Evolutionary conservation across 2,797 vertebrate genomes (phyloP).

Genomic region (Argentina silus): DNA sequence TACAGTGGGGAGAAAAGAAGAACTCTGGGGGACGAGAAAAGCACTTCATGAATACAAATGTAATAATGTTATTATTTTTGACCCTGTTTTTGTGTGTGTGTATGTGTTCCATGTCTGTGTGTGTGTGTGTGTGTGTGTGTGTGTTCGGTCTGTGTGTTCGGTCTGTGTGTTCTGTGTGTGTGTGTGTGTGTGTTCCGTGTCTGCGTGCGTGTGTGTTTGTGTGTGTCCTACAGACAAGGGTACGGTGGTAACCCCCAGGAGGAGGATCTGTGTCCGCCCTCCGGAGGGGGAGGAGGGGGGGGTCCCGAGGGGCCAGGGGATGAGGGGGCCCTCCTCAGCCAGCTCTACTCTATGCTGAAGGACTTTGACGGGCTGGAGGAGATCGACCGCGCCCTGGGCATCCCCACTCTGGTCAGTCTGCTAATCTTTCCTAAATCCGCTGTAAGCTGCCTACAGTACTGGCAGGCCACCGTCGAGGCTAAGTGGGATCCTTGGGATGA

Average conservation of each 20-base stretch:
- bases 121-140: neutral
- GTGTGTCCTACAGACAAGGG: conserved; percentile 74
- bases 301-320: conserved; percentile 81
- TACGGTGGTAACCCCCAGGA: conserved; percentile 84
- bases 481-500: too few relatives aligned
- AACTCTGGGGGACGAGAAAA: too few relatives aligned
- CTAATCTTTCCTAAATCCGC: conserved; percentile 58
- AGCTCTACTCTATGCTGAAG: conserved; percentile 91
- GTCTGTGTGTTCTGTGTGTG: neutral
- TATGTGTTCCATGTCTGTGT: neutral
- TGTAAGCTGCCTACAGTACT: neutral
- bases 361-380: conserved; percentile 97
- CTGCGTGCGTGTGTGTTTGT: neutral
- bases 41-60: too few relatives aligned
- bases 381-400: conserved; percentile 94
- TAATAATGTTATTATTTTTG: too few relatives aligned
- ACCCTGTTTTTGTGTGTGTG: too few relatives aligned
- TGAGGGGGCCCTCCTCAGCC: conserved; percentile 93
- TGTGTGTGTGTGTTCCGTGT: neutral
- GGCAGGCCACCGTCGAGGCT: too few relatives aligned
- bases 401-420: conserved; percentile 94
- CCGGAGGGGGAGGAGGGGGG: conserved; percentile 68
- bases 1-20: neutral
- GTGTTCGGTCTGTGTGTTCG: neutral
- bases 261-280: conserved; percentile 80